Percentiles rank a stretch among this genome's conserved stretches.
phyloP scores from a whole-genome alignment of 1,140 invertebrate genomes.

The Neodiprion virginianus region DNA sequence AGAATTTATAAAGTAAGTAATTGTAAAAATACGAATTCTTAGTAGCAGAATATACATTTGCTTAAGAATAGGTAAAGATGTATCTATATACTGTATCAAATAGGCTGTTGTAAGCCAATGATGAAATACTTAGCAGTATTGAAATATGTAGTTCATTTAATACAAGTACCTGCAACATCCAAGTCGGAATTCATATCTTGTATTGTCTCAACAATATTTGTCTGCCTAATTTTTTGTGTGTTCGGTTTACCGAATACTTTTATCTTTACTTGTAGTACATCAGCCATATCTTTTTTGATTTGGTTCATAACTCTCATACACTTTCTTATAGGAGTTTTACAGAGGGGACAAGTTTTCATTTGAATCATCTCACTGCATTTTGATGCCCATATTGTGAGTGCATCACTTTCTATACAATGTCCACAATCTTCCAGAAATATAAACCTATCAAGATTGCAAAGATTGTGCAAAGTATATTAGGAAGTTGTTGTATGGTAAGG shows the following conservation, averaged over 20 bases:
- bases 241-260: not conserved
- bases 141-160: too few relatives aligned
- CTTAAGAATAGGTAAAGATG: too few relatives aligned
- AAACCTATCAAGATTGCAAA: slow-evolving; percentile 54
- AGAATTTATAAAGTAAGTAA: not conserved
- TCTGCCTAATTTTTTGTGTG: too few relatives aligned
- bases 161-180: not conserved
- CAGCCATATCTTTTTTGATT: slow-evolving; percentile 62
- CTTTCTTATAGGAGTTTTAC: slow-evolving; percentile 68
- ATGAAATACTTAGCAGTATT: too few relatives aligned
- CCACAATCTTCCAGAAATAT: slow-evolving; percentile 70
- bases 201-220: not conserved
- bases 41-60: too few relatives aligned
- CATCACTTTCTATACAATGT: slow-evolving; percentile 67
- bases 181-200: not conserved
- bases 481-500: too few relatives aligned
- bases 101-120: too few relatives aligned
- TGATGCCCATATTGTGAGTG: slow-evolving; percentile 61
- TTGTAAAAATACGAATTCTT: not conserved
- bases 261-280: slow-evolving; percentile 66
- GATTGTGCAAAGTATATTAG: too few relatives aligned
- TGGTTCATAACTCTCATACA: slow-evolving; percentile 67
- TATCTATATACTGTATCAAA: too few relatives aligned
- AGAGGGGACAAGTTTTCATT: slow-evolving; percentile 69
- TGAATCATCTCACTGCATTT: slow-evolving; percentile 50